phyloP scores from a whole-genome alignment of 2,888 invertebrate species.

The Muscina levida region DNA sequence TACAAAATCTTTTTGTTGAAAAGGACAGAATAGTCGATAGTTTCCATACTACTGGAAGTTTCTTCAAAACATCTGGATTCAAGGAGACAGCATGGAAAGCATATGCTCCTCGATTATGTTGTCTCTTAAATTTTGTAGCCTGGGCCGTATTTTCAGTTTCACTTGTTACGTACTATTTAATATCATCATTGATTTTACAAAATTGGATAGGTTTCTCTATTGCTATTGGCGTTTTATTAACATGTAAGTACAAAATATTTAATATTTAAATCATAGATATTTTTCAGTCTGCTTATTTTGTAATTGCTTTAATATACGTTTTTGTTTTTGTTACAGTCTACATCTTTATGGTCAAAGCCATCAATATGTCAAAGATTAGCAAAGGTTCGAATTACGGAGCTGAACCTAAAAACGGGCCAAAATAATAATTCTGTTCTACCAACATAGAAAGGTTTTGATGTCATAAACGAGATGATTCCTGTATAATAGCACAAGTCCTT shows the following conservation, averaged over 20 bases:
- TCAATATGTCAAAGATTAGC: conserved; percentile 91
- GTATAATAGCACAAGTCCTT: conserved; percentile 13
- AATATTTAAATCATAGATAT: not conserved
- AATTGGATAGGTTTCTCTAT: conserved; percentile 80
- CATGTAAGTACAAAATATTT: conserved; percentile 87
- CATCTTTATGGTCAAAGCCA: conserved; percentile 87
- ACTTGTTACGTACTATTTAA: conserved; percentile 73
- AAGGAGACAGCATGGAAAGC: conserved; percentile 83
- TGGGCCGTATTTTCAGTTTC: conserved; percentile 82
- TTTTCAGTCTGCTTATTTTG: not conserved
- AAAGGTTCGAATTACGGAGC: conserved; percentile 90
- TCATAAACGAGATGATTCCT: too few species aligned
- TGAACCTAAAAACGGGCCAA: conserved; percentile 70
- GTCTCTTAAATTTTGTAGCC: conserved; percentile 85
- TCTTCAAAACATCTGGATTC: conserved; percentile 88
- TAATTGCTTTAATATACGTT: not conserved
- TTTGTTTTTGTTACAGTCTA: conserved; percentile 84
- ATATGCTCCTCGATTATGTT: conserved; percentile 83
- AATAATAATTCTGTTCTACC: conserved; percentile 69
- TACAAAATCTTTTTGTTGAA: conserved; percentile 89
- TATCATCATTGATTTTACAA: conserved; percentile 78
- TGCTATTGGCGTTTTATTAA: conserved; percentile 82
- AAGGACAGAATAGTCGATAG: conserved; percentile 85
- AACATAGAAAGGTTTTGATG: too few species aligned
- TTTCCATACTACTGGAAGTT: conserved; percentile 84